Evolutionary conservation across 2,888 invertebrate species (phyloP).

Genomic region (Conistra vaccinii): DNA sequence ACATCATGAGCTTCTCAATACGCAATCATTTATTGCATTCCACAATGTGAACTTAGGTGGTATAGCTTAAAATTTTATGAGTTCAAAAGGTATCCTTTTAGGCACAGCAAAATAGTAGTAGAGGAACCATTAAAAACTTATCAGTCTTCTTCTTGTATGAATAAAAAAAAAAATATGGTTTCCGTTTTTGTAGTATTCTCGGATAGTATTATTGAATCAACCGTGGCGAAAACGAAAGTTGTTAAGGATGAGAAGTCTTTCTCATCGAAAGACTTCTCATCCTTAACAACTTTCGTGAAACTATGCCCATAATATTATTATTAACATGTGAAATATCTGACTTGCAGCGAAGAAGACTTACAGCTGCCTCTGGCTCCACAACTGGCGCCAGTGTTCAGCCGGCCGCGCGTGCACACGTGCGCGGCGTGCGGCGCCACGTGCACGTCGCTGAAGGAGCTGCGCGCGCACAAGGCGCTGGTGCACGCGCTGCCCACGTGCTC

Average conservation of each 20-base stretch:
- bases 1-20: slow-evolving; percentile 1
- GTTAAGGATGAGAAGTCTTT: too few species aligned
- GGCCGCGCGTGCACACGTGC: slow-evolving; percentile 90
- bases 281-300: not conserved
- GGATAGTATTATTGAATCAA: not conserved
- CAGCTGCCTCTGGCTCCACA: slow-evolving; percentile 25
- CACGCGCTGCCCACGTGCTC: slow-evolving; percentile 84
- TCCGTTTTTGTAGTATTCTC: not conserved
- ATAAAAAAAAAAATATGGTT: not conserved
- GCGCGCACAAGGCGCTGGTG: slow-evolving; percentile 90
- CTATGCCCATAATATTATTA: not conserved
- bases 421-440: slow-evolving; percentile 86
- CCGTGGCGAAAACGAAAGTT: too few species aligned
- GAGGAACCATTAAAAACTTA: not conserved
- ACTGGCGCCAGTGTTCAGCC: slow-evolving; percentile 80
- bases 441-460: slow-evolving; percentile 92
- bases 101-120: not conserved
- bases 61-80: not conserved
- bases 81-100: not conserved
- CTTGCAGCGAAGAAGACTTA: slow-evolving; percentile 40
- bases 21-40: not conserved
- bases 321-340: slow-evolving; percentile 1
- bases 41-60: not conserved
- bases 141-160: not conserved
- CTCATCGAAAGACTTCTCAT: not conserved